Evolutionary conservation across 2,888 invertebrate genomes (phyloP).

Genomic region (Adineta ricciae): DNA sequence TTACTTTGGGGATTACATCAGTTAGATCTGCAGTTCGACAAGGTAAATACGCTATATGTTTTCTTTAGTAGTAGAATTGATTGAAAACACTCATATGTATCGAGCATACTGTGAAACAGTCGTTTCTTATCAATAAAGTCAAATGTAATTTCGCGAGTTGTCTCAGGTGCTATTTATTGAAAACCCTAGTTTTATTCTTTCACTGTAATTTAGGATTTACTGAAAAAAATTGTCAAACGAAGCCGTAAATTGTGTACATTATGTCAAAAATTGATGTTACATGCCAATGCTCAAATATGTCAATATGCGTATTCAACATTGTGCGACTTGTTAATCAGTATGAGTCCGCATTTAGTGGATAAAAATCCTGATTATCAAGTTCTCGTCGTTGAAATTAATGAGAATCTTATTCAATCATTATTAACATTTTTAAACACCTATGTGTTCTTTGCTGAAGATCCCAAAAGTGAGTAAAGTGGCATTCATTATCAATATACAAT

Average conservation of each 20-base stretch:
- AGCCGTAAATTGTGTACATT: slow-evolving; percentile 25
- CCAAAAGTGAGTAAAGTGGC: neutral
- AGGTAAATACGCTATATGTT: neutral
- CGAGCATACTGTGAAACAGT: no score
- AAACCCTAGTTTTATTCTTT: no score
- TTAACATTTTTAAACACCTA: slow-evolving; percentile 20
- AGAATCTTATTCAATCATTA: slow-evolving; percentile 14
- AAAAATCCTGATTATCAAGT: neutral
- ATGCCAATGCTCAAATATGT: slow-evolving; percentile 23
- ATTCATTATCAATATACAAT: neutral
- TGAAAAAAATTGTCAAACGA: neutral
- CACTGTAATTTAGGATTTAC: neutral
- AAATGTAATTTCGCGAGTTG: no score
- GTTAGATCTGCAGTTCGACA: neutral
- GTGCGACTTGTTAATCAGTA: slow-evolving; percentile 86
- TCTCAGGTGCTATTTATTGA: no score
- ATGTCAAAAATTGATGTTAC: slow-evolving; percentile 29
- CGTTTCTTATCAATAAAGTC: no score
- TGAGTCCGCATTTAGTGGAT: slow-evolving; percentile 67
- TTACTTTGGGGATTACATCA: slow-evolving; percentile 8
- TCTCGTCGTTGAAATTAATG: neutral
- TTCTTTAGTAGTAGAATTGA: no score
- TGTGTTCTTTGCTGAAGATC: slow-evolving; percentile 4
- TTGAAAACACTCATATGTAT: no score
- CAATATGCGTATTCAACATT: slow-evolving; percentile 77